Base-by-base conservation (phyloP, 2,113 vertebrate genomes). In the Phalacrocorax brasilianus region DNA sequence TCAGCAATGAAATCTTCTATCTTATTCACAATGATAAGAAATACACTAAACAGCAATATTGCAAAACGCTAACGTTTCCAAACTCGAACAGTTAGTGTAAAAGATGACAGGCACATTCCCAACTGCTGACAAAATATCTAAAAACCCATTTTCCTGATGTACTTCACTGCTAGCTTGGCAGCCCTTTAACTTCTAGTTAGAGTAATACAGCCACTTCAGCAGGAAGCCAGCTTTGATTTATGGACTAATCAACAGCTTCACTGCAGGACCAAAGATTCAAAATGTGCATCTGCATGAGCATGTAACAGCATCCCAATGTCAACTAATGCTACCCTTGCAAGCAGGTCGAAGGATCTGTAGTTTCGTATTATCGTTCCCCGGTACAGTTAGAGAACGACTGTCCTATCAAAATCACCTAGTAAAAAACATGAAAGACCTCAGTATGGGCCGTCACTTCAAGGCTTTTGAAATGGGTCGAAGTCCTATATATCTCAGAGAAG, bases 211-310 rank as follows among this genome's bases (percentile, higher is more conserved):
- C 11, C 30, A 89, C 44, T 89, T 89, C 68, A 94, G 56, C 78
- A 53, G 85, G 38, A 91, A 91, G 49, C 20, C 35, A 59, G 2
- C 35, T 93, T 61, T 81, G 24, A 78, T 81, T 94, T 91, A 78
- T 5, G 30, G 47, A 67, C 52, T 49, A 84, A 90, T 52, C 79
- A 68, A 84, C 47, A 89, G n/a, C 53, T 94, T 94, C 66, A 78
- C 22, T 47, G 76, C 12, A 63, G 24, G 18, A 56, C 23, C 23
- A 56, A 78, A 91, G 40, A 86, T 21, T 63, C 49, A 87, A 84
- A 95, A 89, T 3, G 2, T 2, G 0, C 22, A 88, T 45, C 47
- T 92, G 56, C 21, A 47, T 24, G 32, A 81, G 19, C 56, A 84
- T 0, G 0, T 65, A 67, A 42, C 15, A 72, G 24, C 50, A 75